Percentiles rank a stretch among this genome's conserved stretches.
Conservation (phyloP, 2,113 vertebrate species). For the Rhabdornis inornatus region DNA sequence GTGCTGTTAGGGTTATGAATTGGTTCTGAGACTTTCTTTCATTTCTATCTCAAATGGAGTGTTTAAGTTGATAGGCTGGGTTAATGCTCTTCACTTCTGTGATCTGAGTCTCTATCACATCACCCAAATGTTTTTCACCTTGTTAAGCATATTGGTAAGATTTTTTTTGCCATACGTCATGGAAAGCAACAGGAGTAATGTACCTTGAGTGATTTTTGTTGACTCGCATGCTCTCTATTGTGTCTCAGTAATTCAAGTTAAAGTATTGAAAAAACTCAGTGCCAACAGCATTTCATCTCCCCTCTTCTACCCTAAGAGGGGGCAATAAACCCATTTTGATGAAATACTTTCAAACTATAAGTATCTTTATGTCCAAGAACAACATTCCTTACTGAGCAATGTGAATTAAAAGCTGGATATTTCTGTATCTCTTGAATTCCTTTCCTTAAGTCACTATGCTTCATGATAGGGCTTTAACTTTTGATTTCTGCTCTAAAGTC, state of each 20-base stretch:
- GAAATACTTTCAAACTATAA: not conserved
- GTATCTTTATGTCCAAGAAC: not conserved
- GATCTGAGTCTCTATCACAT: not conserved
- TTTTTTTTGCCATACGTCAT: accelerated
- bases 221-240: not conserved
- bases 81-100: not conserved
- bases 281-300: not conserved
- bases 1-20: not conserved
- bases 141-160: not conserved
- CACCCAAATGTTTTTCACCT: not conserved
- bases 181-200: not conserved
- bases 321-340: not conserved
- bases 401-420: not conserved
- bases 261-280: not conserved
- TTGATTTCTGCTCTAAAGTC: not conserved
- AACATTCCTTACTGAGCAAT: not conserved
- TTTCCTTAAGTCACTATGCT: not conserved
- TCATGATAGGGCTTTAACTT: not conserved
- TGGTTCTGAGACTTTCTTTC: not conserved
- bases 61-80: not conserved
- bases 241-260: not conserved
- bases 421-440: not conserved
- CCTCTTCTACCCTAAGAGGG: not conserved
- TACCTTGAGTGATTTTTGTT: not conserved
- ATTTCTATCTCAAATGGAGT: not conserved